Conservation (phyloP, 2,797 vertebrate species). For the Lutjanus argentimaculatus region DNA sequence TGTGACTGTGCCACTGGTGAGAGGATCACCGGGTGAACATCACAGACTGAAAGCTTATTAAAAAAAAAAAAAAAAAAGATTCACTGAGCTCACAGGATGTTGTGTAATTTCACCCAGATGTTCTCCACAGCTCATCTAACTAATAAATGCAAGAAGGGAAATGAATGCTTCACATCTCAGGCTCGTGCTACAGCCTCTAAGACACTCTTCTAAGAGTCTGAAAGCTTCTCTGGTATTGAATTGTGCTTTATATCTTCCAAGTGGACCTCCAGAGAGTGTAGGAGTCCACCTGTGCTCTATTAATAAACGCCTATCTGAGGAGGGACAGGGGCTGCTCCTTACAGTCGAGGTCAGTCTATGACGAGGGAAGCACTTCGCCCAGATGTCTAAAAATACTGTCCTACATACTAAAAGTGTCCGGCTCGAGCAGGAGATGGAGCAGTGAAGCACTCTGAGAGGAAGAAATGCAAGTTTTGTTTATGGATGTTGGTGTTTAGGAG, state of each 20-base stretch:
- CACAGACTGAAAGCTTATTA: constrained; percentile 38
- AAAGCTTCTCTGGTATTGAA: constrained; percentile 24
- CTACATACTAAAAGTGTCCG: constrained; percentile 75
- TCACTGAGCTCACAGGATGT: constrained; percentile 71
- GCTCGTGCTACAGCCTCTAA: constrained; percentile 27
- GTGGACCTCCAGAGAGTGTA: constrained; percentile 33
- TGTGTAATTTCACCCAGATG: constrained; percentile 84
- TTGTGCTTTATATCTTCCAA: constrained; percentile 31
- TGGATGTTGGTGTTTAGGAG: constrained; percentile 4
- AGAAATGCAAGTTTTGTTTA: constrained; percentile 1
- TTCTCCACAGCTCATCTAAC: constrained; percentile 67
- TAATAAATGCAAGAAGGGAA: constrained; percentile 67
- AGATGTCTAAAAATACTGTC: constrained; percentile 85
- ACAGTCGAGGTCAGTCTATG: constrained; percentile 64
- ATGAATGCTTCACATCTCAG: constrained; percentile 45
- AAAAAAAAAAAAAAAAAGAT: constrained; percentile 21
- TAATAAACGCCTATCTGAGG: constrained; percentile 46
- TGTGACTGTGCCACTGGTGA: constrained; percentile 45
- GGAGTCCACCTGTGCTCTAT: constrained; percentile 65
- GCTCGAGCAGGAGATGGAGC: constrained; percentile 15
- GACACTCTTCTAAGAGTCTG: constrained; percentile 29
- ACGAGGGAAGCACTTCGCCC: constrained; percentile 68
- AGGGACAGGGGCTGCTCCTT: constrained; percentile 52
- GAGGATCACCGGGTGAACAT: constrained; percentile 38
- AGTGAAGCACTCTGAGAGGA: background rate